Percentiles rank a stretch among this genome's conserved stretches.
Conservation (phyloP, 2,113 vertebrate genomes). For the Athene cunicularia region DNA sequence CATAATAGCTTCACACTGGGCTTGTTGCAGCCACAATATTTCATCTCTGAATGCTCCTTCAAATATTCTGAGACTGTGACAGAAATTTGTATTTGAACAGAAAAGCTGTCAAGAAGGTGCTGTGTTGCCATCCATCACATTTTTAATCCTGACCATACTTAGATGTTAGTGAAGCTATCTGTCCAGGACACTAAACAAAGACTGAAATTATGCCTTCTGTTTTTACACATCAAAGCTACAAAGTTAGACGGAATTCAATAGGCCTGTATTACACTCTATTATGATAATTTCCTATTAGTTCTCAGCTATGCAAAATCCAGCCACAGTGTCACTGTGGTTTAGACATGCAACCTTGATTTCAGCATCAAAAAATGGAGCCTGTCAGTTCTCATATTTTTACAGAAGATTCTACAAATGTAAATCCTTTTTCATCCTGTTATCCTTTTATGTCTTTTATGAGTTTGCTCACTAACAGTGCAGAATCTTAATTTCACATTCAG, state of each 20-base stretch:
- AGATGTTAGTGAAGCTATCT: slow-evolving; percentile 72
- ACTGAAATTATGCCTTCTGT: slow-evolving; percentile 79
- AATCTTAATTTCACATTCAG: slow-evolving; percentile 77
- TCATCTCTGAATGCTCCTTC: slow-evolving; percentile 77
- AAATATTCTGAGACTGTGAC: slow-evolving; percentile 73
- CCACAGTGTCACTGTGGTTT: slow-evolving; percentile 67
- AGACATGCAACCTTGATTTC: slow-evolving; percentile 72
- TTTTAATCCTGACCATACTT: slow-evolving; percentile 77
- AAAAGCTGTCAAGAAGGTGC: slow-evolving; percentile 78
- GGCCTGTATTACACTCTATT: slow-evolving; percentile 78
- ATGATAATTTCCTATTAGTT: slow-evolving; percentile 76
- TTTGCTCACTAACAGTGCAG: slow-evolving; percentile 72
- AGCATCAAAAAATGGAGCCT: slow-evolving; percentile 74
- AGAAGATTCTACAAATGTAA: slow-evolving; percentile 78
- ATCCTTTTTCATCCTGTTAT: slow-evolving; percentile 78
- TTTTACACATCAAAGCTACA: slow-evolving; percentile 72
- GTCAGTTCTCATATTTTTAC: slow-evolving; percentile 79
- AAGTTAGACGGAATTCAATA: slow-evolving; percentile 65
- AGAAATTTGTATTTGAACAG: slow-evolving; percentile 86
- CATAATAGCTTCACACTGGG: slow-evolving; percentile 73
- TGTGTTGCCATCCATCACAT: slow-evolving; percentile 77
- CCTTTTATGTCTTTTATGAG: slow-evolving; percentile 80
- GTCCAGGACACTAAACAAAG: slow-evolving; percentile 79
- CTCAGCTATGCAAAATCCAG: slow-evolving; percentile 69
- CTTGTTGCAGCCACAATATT: slow-evolving; percentile 76